These are phyloP conservation scores for Sphenodon punctatus DNA, from an alignment of 2,797 vertebrate species.

Conservation along the genomic window DNA sequence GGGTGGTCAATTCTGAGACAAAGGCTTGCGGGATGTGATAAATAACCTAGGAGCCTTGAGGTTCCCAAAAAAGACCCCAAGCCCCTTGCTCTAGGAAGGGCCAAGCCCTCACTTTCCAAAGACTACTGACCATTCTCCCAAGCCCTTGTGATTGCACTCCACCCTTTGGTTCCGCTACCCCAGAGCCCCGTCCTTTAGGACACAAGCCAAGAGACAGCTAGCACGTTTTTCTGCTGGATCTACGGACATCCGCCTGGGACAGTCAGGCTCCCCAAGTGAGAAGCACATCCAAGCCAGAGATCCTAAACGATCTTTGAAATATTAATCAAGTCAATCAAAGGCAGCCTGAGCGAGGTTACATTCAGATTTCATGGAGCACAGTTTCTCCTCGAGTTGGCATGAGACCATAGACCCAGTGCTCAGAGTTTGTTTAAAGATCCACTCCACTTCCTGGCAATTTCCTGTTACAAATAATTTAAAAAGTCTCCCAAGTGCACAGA, in stretches of 20 bases:
- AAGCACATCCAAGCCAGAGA: neutral
- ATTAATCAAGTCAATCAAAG: conserved; percentile 52
- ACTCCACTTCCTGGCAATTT: neutral
- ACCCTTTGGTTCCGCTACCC: neutral
- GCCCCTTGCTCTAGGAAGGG: neutral
- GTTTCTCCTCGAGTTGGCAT: neutral
- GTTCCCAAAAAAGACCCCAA: neutral
- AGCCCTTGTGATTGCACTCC: neutral
- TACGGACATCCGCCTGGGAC: neutral
- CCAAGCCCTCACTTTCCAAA: neutral
- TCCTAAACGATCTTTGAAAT: conserved; percentile 54
- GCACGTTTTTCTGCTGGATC: accelerated
- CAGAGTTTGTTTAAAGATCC: conserved; percentile 24
- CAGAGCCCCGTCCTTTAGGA: neutral
- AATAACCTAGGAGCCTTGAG: neutral
- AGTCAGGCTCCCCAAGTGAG: neutral
- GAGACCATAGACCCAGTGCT: neutral
- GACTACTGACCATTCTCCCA: neutral
- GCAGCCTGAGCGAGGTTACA: conserved; percentile 15
- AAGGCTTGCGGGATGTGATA: neutral
- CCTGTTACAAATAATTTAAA: neutral
- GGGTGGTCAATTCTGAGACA: neutral
- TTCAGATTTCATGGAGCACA: neutral
- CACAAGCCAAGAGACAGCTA: neutral
- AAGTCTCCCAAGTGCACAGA: neutral